Evolutionary conservation across 2,797 vertebrate genomes (phyloP), one percentile per base, ranked within the genome.

Genomic region (Oceanodroma leucorhoa): DNA sequence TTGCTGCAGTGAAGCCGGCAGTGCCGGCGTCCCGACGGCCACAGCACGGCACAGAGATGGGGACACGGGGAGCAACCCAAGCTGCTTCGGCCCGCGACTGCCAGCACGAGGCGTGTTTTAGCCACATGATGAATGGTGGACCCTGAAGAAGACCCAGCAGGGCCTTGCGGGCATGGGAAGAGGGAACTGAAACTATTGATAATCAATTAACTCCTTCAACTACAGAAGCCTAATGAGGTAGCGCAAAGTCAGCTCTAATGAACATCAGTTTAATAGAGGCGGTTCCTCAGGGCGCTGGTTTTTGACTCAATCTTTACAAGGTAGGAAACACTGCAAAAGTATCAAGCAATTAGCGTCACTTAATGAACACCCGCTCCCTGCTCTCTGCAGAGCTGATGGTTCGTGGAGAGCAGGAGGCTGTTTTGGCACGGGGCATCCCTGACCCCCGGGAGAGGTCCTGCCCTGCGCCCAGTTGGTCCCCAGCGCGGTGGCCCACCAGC

Each of bases 171-270:
- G 85, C 85, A 88, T 3, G 78, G 78, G 66, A 62, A 73, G 71
- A 83, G 36, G 77, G 81, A 91, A 65, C 54, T 26, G 84, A 82
- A 86, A 82, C 79, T 95, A 96, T 94, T 96, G 96, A 95, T 96
- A 95, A 97, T 95, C 95, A 97, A 96, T 96, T 95, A 94, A 95
- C 84, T 95, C 94, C 94, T 96, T 94, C 95, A 94, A 95, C 96
- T 96, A 96, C 88, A 72, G 86, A 58, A 83, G 91, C 77, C 85
- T 96, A 97, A 96, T 95, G 94, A 97, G 96, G 89, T 93, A 92
- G 89, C 21, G 0, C 90, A 72, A 79, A 97, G 93, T 94, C 86
- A 65, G 88, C 86, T 50, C 86, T 95, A 95, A 95, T 87, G 95
- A 96, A 87, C 84, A 79, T 64, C 67, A 64, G 76, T 93, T 95